A percentile compares a stretch with the other conserved stretches of the same genome.
Evolutionary conservation across 64 coral and sea anemone species (phyloP).

Genomic region (Astreopora myriophthalma): DNA sequence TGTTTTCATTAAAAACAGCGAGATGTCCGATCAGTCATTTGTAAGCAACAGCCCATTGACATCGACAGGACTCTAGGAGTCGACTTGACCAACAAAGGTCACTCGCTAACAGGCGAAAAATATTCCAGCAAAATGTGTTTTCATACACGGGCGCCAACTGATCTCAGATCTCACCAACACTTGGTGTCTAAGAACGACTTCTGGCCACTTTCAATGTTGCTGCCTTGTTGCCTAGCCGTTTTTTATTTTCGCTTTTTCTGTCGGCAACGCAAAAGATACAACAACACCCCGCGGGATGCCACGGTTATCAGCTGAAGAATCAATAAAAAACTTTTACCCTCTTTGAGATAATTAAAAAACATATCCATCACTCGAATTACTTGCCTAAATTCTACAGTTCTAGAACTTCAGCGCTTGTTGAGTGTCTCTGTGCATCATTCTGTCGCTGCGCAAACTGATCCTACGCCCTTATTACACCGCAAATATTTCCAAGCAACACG

Average conservation of each 20-base stretch:
- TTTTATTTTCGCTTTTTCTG: not conserved
- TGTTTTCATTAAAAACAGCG: not conserved
- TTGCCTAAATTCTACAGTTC: not conserved
- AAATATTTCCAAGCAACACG: not conserved
- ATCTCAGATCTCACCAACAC: not conserved
- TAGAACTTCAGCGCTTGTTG: not conserved
- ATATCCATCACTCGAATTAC: not conserved
- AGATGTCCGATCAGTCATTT: not conserved
- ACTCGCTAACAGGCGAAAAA: not conserved
- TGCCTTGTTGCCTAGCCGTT: not conserved
- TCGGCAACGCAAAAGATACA: not conserved
- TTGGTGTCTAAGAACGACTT: not conserved
- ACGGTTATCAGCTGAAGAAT: not conserved
- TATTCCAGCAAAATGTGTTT: not conserved
- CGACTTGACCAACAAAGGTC: no score
- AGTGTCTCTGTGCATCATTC: no score
- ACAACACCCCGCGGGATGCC: not conserved
- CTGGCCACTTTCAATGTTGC: not conserved
- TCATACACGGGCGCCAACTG: not conserved
- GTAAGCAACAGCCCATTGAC: not conserved
- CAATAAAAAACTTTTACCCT: not conserved
- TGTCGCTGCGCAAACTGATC: no score
- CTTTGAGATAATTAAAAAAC: not conserved
- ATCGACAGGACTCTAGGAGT: no score
- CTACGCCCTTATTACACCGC: not conserved